Conservation (phyloP, 1,140 invertebrate species). For the Camponotus vicinus region DNA sequence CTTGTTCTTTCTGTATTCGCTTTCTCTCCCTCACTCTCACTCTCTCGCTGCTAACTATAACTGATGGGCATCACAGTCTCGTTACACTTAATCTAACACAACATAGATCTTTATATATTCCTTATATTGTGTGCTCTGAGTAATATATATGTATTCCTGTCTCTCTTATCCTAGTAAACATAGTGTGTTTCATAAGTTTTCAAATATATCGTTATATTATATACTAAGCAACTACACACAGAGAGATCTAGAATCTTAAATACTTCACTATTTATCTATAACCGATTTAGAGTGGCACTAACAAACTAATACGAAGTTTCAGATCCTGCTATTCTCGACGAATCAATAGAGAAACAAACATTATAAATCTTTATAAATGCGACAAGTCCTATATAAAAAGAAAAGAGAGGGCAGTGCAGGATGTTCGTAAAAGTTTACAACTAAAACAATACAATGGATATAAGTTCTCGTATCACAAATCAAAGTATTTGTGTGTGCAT, state of each 20-base stretch:
- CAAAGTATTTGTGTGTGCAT: slow-evolving; percentile 33
- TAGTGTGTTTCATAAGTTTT: slow-evolving; percentile 52
- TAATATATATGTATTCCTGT: slow-evolving; percentile 21
- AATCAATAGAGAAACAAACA: slow-evolving; percentile 18
- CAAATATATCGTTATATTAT: slow-evolving; percentile 68
- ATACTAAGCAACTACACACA: slow-evolving; percentile 64
- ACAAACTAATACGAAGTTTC: neutral
- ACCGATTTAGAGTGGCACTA: slow-evolving; percentile 35
- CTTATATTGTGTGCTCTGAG: slow-evolving; percentile 28
- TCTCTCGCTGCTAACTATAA: slow-evolving; percentile 77
- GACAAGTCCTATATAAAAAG: slow-evolving; percentile 9
- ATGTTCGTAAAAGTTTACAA: slow-evolving; percentile 49
- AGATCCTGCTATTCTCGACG: neutral
- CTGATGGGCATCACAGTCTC: slow-evolving; percentile 68
- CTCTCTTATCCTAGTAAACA: slow-evolving; percentile 68
- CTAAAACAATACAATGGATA: slow-evolving; percentile 62
- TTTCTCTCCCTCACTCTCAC: slow-evolving; percentile 82
- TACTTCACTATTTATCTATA: slow-evolving; percentile 53
- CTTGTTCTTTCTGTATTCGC: slow-evolving; percentile 68
- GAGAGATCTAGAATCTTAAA: slow-evolving; percentile 59
- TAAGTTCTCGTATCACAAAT: slow-evolving; percentile 21
- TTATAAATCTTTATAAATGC: slow-evolving; percentile 33
- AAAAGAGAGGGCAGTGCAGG: neutral
- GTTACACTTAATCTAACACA: slow-evolving; percentile 67
- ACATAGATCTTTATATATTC: slow-evolving; percentile 58